Conservation (phyloP, 2,888 invertebrate genomes). For the Cephus pygmeus region DNA sequence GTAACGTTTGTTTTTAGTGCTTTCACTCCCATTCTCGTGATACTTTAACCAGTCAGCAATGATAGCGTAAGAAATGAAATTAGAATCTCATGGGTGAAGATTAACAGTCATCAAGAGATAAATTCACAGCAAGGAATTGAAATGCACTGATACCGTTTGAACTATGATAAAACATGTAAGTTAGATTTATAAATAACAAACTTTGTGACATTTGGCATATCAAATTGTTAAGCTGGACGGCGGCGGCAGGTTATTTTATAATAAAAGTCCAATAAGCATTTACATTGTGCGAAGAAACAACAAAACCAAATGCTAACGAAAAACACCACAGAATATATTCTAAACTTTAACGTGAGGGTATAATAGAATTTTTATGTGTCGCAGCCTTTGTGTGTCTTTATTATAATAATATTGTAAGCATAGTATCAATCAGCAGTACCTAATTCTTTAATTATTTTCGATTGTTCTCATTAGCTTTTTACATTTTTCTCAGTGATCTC, state of each 20-base stretch:
- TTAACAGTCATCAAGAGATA: background rate
- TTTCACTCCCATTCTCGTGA: background rate
- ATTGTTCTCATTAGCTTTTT: background rate
- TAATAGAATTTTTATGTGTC: background rate
- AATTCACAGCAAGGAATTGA: background rate
- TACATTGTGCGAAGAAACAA: background rate
- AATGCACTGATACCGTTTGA: background rate
- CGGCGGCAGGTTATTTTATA: background rate
- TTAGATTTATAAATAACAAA: background rate
- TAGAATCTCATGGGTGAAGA: background rate
- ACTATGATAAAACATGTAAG: background rate
- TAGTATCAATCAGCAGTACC: background rate
- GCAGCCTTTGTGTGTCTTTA: background rate
- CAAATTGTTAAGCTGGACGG: background rate
- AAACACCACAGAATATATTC: conserved; percentile 2
- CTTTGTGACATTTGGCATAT: background rate
- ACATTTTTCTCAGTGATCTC: background rate
- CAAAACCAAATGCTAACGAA: background rate
- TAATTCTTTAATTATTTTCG: background rate
- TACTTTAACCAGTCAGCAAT: too few relatives aligned
- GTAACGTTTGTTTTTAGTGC: background rate
- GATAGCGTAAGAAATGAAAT: too few relatives aligned
- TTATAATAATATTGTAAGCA: background rate
- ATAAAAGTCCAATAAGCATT: background rate
- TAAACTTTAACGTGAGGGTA: background rate